Conservation (phyloP, 2,888 invertebrate species). For the Platerodrilus igneus region DNA sequence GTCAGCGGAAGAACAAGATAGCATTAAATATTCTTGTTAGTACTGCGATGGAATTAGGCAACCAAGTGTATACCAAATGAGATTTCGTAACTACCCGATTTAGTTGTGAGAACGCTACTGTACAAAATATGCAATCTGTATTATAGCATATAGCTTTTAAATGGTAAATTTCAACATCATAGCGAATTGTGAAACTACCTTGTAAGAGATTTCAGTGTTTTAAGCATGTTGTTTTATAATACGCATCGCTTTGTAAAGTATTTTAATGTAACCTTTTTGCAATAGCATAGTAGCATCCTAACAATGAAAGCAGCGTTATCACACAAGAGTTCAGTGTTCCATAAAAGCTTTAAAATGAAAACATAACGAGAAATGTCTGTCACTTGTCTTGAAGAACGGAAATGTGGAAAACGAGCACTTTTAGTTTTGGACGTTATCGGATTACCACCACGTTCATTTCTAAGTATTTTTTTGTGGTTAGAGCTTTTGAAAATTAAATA, state of each 20-base stretch:
- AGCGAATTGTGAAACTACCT: constrained; percentile 12
- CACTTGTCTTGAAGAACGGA: constrained; percentile 22
- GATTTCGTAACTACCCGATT: constrained; percentile 18
- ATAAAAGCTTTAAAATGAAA: constrained; percentile 23
- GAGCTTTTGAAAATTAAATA: no score
- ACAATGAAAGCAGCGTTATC: constrained; percentile 19
- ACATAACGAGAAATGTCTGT: constrained; percentile 25
- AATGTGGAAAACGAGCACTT: constrained; percentile 21
- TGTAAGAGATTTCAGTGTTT: constrained; percentile 9
- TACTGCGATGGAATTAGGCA: constrained; percentile 29
- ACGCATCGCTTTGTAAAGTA: constrained; percentile 8
- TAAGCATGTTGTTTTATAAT: constrained; percentile 8
- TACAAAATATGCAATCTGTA: constrained; percentile 15
- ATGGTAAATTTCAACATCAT: constrained; percentile 14
- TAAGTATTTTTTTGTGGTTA: no score
- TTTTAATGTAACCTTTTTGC: constrained; percentile 12
- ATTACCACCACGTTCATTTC: no score
- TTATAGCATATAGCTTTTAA: constrained; percentile 15
- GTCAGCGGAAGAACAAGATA: constrained; percentile 41
- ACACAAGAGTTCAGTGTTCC: constrained; percentile 20
- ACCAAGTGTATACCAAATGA: constrained; percentile 25
- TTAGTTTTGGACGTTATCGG: no score
- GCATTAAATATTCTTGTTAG: constrained; percentile 41
- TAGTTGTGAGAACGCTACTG: constrained; percentile 16
- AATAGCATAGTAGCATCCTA: constrained; percentile 12